Evolutionary conservation across 2,888 invertebrate genomes (phyloP).

Genomic region (Bibio marci): DNA sequence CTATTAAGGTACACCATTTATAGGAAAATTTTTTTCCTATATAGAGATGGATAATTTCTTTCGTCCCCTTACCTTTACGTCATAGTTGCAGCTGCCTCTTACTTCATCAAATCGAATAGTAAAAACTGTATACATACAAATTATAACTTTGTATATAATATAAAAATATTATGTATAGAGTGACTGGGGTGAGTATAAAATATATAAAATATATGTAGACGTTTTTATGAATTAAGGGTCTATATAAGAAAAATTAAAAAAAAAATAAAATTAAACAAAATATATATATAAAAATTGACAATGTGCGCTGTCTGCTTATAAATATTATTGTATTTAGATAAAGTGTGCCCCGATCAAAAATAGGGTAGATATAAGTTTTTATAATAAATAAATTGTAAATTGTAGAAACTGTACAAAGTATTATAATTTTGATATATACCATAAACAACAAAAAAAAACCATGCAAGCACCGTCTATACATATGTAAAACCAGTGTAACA

Average conservation of each 20-base stretch:
- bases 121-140: conserved; percentile 1
- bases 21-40: background rate
- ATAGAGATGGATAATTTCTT: background rate
- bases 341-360: background rate
- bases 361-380: background rate
- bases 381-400: background rate
- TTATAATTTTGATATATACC: too few species aligned
- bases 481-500: too few species aligned
- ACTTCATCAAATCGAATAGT: conserved; percentile 3
- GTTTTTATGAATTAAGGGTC: conserved; percentile 1
- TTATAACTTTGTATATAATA: background rate
- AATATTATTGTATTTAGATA: background rate
- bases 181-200: conserved; percentile 1
- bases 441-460: background rate
- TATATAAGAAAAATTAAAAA: conserved; percentile 1
- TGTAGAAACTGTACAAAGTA: too few species aligned
- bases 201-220: background rate
- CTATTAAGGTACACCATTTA: too few species aligned
- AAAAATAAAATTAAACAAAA: too few species aligned
- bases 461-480: too few species aligned
- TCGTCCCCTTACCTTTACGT: conserved; percentile 6
- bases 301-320: background rate
- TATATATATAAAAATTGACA: background rate
- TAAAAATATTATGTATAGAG: too few species aligned
- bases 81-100: conserved; percentile 7